phyloP scores from a whole-genome alignment of 2,113 vertebrate genomes.

The Hippocampus barbouri region DNA sequence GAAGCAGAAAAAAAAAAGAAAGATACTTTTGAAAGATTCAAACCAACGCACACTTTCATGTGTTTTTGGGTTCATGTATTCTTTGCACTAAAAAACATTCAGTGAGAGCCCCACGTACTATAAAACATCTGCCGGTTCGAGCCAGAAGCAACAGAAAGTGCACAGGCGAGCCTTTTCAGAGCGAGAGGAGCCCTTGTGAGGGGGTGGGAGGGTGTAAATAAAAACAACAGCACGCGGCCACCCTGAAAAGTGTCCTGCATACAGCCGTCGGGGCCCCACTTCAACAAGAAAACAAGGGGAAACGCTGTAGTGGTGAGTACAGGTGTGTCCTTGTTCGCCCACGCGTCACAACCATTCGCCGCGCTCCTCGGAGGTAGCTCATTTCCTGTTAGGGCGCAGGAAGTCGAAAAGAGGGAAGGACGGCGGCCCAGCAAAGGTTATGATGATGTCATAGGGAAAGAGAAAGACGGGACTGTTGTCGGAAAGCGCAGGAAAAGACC shows the following conservation, averaged over 20 bases:
- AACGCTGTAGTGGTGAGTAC: conserved; percentile 56
- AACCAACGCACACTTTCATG: neutral
- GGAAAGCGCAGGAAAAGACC: conserved; percentile 28
- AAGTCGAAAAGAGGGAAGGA: conserved; percentile 53
- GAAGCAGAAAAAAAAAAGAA: neutral
- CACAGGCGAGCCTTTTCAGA: neutral
- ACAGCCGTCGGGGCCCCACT: conserved; percentile 13
- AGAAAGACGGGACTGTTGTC: conserved; percentile 56
- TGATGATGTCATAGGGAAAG: conserved; percentile 58
- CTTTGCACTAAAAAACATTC: neutral
- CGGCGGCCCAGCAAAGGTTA: conserved; percentile 7
- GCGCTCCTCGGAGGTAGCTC: conserved; percentile 25
- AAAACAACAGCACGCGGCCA: neutral
- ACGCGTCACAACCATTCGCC: conserved; percentile 23
- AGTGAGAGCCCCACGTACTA: too few species aligned
- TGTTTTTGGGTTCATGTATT: neutral
- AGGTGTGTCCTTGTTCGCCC: conserved; percentile 64
- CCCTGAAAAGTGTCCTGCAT: conserved; percentile 11
- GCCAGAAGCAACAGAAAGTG: neutral
- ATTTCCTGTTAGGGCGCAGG: conserved; percentile 59
- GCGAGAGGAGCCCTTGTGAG: neutral
- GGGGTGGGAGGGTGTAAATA: neutral
- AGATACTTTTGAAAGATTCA: neutral
- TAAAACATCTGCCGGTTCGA: too few species aligned
- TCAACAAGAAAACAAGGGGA: conserved; percentile 30